phyloP scores from a whole-genome alignment of 2,113 vertebrate species.

The Bostrychus sinensis region DNA sequence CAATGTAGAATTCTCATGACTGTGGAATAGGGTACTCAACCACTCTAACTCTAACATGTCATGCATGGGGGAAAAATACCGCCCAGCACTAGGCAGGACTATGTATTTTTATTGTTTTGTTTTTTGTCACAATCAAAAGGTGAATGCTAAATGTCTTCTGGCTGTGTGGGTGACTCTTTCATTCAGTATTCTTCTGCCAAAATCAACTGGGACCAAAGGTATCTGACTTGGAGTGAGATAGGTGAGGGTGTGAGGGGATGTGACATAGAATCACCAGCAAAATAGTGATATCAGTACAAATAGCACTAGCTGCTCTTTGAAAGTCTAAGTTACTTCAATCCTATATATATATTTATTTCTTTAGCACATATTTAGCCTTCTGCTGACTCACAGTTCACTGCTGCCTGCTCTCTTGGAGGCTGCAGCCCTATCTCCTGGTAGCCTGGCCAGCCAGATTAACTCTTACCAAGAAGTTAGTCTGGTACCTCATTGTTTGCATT shows the following conservation, averaged over 20 bases:
- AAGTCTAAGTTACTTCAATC: slow-evolving; percentile 36
- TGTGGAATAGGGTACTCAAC: too few species aligned
- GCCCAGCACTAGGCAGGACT: too few species aligned
- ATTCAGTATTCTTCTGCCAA: slow-evolving; percentile 26
- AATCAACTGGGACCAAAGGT: slow-evolving; percentile 35
- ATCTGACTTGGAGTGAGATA: slow-evolving; percentile 26
- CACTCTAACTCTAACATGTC: too few species aligned
- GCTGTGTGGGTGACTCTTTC: slow-evolving; percentile 13
- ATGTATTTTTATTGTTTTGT: neutral
- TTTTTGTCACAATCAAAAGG: slow-evolving; percentile 19
- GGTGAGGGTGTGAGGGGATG: neutral
- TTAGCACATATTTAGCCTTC: slow-evolving; percentile 40
- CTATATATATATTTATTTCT: slow-evolving; percentile 57
- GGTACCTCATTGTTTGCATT: too few species aligned
- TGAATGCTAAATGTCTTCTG: slow-evolving; percentile 13
- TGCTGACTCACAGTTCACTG: slow-evolving; percentile 61
- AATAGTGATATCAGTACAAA: slow-evolving; percentile 45
- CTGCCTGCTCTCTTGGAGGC: slow-evolving; percentile 54
- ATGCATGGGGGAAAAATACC: too few species aligned
- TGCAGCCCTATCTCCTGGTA: slow-evolving; percentile 55
- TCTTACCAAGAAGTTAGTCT: too few species aligned
- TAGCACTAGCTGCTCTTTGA: slow-evolving; percentile 58
- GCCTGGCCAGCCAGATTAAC: slow-evolving; percentile 37
- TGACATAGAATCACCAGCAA: slow-evolving; percentile 23
- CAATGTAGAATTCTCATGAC: too few species aligned